These are phyloP conservation scores for Hypolimnas misippus DNA, from an alignment of 2,888 invertebrate species.

Conservation along the genomic window DNA sequence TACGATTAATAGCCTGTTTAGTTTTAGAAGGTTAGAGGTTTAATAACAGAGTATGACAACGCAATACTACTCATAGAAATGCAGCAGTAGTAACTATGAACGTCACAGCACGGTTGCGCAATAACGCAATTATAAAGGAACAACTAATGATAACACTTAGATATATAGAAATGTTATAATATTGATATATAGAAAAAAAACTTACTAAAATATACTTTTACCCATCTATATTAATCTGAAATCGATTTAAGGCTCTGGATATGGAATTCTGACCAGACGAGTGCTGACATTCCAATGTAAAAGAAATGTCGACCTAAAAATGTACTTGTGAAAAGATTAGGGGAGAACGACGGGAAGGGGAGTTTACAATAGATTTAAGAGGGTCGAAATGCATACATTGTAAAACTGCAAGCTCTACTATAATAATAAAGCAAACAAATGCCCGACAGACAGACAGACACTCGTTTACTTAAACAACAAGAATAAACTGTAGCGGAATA, in stretches of 20 bases:
- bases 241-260: neutral
- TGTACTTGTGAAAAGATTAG: neutral
- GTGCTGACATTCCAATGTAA: neutral
- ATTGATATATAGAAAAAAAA: no score
- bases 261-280: slow-evolving; percentile 1
- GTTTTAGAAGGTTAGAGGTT: no score
- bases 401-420: neutral
- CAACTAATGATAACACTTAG: no score
- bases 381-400: slow-evolving; percentile 16
- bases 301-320: neutral
- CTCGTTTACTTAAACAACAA: neutral
- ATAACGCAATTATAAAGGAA: no score
- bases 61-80: no score
- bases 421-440: neutral
- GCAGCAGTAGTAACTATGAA: no score
- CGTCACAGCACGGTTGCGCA: no score
- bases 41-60: no score
- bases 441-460: neutral
- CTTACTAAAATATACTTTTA: no score
- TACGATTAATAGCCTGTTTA: no score
- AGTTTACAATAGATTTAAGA: slow-evolving; percentile 12
- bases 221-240: no score
- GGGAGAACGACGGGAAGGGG: slow-evolving; percentile 14
- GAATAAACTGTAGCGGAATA: neutral
- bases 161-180: no score